Conservation (phyloP, 2,888 invertebrate species). For the Acanthopleura granulata region DNA sequence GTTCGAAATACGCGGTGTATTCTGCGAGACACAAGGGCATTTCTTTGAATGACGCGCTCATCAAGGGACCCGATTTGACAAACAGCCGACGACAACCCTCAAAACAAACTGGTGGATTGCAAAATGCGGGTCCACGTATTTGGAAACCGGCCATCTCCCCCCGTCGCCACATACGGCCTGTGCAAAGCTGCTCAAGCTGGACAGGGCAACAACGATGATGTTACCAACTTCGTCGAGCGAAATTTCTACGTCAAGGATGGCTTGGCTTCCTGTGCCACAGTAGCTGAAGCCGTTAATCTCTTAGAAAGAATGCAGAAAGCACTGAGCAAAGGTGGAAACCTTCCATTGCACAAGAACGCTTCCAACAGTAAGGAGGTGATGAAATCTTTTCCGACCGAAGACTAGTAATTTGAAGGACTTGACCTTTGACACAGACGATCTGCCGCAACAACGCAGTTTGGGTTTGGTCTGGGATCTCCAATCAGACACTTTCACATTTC, state of each 20-base stretch:
- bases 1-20: slow-evolving; percentile 28
- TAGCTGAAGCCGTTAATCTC: slow-evolving; percentile 1
- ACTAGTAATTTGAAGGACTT: slow-evolving; percentile 19
- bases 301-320: slow-evolving; percentile 23
- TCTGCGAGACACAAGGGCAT: slow-evolving; percentile 23
- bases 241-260: slow-evolving; percentile 30
- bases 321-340: slow-evolving; percentile 18
- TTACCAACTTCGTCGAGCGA: slow-evolving; percentile 21
- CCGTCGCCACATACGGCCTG: slow-evolving; percentile 24
- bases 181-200: slow-evolving; percentile 16
- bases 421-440: no score
- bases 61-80: slow-evolving; percentile 27
- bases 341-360: slow-evolving; percentile 25
- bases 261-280: slow-evolving; percentile 20
- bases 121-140: slow-evolving; percentile 28
- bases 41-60: slow-evolving; percentile 24
- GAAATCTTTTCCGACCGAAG: slow-evolving; percentile 24
- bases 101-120: slow-evolving; percentile 21
- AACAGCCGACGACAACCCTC: slow-evolving; percentile 25
- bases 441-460: no score
- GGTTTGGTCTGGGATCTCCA: no score
- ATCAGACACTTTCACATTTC: no score
- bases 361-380: slow-evolving; percentile 22
- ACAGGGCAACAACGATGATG: slow-evolving; percentile 6
- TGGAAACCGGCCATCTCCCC: slow-evolving; percentile 26